phyloP scores from a whole-genome alignment of 1,140 invertebrate genomes.

The Zaprionus ornatus region DNA sequence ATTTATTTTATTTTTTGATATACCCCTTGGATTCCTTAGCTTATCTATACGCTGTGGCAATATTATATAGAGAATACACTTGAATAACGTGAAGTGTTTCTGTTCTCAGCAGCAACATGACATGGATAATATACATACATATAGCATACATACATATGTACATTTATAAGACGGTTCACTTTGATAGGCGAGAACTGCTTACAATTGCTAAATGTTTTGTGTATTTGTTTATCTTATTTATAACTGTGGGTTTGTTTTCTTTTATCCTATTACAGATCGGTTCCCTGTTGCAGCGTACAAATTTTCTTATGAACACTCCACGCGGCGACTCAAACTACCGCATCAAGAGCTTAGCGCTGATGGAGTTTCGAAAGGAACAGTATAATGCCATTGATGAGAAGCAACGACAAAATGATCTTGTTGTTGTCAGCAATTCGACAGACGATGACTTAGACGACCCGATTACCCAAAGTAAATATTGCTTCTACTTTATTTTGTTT shows the following conservation, averaged over 20 bases:
- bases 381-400: constrained; percentile 60
- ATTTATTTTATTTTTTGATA: background rate
- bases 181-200: background rate
- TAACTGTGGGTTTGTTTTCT: constrained; percentile 10
- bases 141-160: background rate
- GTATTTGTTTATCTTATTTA: background rate
- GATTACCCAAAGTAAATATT: constrained; percentile 51
- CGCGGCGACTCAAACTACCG: constrained; percentile 56
- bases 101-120: background rate
- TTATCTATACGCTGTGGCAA: background rate
- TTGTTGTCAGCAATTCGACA: background rate
- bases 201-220: background rate
- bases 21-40: background rate
- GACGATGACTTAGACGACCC: constrained; percentile 21
- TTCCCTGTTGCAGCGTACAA: constrained; percentile 58
- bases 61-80: background rate
- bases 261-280: constrained; percentile 61
- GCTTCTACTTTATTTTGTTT: background rate
- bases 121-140: background rate
- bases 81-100: background rate
- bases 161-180: background rate
- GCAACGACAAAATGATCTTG: constrained; percentile 35
- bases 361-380: constrained; percentile 71
- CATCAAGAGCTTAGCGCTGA: constrained; percentile 56
- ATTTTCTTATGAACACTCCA: constrained; percentile 70